Evolutionary conservation across 2,113 vertebrate genomes (phyloP).

Genomic region (Cheirogaleus medius): DNA sequence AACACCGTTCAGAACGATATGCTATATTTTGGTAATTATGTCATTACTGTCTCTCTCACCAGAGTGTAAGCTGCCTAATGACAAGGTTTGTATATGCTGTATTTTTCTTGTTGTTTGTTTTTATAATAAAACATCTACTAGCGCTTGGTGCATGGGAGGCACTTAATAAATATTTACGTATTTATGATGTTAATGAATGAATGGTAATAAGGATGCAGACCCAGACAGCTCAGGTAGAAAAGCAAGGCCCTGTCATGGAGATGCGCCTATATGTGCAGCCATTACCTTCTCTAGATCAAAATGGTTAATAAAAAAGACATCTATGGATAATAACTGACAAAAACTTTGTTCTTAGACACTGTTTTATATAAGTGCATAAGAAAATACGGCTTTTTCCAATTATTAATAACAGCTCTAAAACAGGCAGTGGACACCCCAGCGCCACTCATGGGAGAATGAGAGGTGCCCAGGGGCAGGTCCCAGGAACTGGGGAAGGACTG

Average conservation of each 20-base stretch:
- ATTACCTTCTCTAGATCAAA: background rate
- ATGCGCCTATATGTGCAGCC: background rate
- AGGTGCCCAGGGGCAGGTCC: background rate
- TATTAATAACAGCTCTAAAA: background rate
- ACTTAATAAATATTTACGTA: background rate
- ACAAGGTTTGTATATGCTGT: background rate
- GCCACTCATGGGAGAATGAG: background rate
- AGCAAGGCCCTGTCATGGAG: rapidly evolving
- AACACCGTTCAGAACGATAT: background rate
- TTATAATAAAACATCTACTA: background rate
- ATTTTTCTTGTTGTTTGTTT: background rate
- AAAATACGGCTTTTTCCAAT: background rate
- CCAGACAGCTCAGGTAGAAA: background rate
- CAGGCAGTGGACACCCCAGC: background rate
- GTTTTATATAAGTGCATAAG: background rate
- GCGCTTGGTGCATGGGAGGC: background rate
- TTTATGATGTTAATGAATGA: background rate
- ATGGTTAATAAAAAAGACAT: background rate
- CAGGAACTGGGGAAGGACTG: background rate
- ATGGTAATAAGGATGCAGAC: background rate
- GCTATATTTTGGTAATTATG: background rate
- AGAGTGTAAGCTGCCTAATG: background rate
- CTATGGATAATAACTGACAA: background rate
- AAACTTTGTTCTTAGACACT: background rate
- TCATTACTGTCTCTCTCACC: background rate